These are phyloP conservation scores for Mylabris phalerata DNA, from an alignment of 1,140 invertebrate species.

Conservation along the genomic window DNA sequence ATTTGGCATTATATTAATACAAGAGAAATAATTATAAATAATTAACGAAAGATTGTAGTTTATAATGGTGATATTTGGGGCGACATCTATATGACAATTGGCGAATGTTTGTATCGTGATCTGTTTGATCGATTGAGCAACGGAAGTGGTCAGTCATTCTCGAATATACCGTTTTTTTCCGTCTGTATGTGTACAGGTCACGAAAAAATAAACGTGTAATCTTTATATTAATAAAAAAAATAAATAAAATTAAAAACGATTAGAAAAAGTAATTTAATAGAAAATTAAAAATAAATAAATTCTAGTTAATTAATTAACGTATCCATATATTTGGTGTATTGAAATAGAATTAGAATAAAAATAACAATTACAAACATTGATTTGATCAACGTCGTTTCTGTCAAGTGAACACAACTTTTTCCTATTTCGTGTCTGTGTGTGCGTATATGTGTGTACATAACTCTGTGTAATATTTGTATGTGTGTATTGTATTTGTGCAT, in stretches of 20 bases:
- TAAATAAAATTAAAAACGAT: conserved; percentile 15
- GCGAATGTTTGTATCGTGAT: neutral
- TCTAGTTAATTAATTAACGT: neutral
- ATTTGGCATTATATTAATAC: too few relatives aligned
- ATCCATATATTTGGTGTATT: too few relatives aligned
- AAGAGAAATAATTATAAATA: too few relatives aligned
- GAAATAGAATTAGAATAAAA: conserved; percentile 9
- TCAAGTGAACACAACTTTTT: too few relatives aligned
- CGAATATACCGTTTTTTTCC: too few relatives aligned
- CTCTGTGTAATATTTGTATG: too few relatives aligned
- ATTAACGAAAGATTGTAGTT: neutral
- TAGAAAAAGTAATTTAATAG: conserved; percentile 7
- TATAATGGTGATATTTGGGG: neutral
- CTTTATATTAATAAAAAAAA: conserved; percentile 33
- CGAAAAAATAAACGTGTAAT: conserved; percentile 5
- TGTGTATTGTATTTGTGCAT: too few relatives aligned
- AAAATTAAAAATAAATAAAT: conserved; percentile 1
- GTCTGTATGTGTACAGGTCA: too few relatives aligned
- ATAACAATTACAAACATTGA: conserved; percentile 20
- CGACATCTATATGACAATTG: neutral
- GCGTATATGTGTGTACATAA: too few relatives aligned
- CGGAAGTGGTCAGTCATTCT: conserved; percentile 40
- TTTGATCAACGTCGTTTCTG: conserved; percentile 37
- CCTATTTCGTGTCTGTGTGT: conserved; percentile 49
- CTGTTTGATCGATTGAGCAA: conserved; percentile 24